These are phyloP conservation scores for Dryococelus australis DNA, from an alignment of 2,888 invertebrate species.

Conservation along the genomic window DNA sequence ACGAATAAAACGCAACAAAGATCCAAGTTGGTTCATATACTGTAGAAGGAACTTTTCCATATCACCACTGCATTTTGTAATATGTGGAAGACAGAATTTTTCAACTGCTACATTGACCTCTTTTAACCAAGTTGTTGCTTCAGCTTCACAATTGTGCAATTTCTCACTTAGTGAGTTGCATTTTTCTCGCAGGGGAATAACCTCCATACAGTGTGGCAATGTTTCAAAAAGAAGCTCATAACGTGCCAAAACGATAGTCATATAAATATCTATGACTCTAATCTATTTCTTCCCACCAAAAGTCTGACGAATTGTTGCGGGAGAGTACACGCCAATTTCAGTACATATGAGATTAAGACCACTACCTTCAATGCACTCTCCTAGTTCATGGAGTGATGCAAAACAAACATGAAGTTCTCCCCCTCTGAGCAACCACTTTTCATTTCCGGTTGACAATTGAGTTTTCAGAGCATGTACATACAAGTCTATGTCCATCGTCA, in stretches of 20 bases:
- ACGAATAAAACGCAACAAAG: background rate
- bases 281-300: background rate
- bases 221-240: background rate
- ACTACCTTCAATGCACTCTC: background rate
- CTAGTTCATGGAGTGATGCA: background rate
- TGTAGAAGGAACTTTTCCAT: background rate
- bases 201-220: background rate
- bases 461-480: background rate
- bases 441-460: background rate
- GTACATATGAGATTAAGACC: background rate
- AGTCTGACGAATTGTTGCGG: background rate
- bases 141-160: background rate
- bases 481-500: background rate
- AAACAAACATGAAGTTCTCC: conserved; percentile 13
- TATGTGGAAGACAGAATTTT: background rate
- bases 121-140: background rate
- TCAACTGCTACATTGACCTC: background rate
- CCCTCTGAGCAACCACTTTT: background rate
- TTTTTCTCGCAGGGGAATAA: background rate
- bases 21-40: background rate
- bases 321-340: background rate
- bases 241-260: background rate
- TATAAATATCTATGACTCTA: background rate
- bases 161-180: background rate
- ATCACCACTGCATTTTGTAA: background rate